Evolutionary conservation across 2,888 invertebrate genomes (phyloP).

Genomic region (Megamerina dolium): DNA sequence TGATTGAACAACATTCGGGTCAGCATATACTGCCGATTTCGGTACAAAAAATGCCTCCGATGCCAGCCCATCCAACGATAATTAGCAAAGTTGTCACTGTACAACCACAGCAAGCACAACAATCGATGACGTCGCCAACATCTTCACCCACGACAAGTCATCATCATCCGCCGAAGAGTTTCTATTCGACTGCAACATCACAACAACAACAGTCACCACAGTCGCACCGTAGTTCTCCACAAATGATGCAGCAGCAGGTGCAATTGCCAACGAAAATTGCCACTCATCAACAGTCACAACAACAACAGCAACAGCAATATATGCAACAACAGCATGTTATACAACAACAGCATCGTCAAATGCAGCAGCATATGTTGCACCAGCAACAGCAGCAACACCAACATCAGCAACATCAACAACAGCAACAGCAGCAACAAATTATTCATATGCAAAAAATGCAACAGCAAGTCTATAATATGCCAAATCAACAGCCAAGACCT

Average conservation of each 20-base stretch:
- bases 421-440: slow-evolving; percentile 26
- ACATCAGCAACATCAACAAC: slow-evolving; percentile 17
- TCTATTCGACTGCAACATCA: no score
- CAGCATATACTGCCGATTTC: slow-evolving; percentile 32
- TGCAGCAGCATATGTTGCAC: slow-evolving; percentile 4
- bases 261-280: slow-evolving; percentile 27
- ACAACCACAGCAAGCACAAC: slow-evolving; percentile 41
- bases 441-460: slow-evolving; percentile 11
- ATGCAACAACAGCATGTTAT: slow-evolving; percentile 24
- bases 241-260: slow-evolving; percentile 7
- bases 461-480: slow-evolving; percentile 5
- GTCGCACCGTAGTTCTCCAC: background rate
- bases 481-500: slow-evolving; percentile 15
- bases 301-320: slow-evolving; percentile 28
- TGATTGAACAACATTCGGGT: slow-evolving; percentile 20
- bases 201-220: slow-evolving; percentile 13
- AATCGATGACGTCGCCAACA: slow-evolving; percentile 27
- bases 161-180: no score
- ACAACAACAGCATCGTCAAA: slow-evolving; percentile 10
- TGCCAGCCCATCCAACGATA: slow-evolving; percentile 38
- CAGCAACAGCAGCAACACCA: slow-evolving; percentile 5
- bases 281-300: slow-evolving; percentile 30
- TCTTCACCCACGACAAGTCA: slow-evolving; percentile 24
- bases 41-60: slow-evolving; percentile 36
- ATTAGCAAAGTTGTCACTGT: slow-evolving; percentile 44